A percentile compares a stretch with the other conserved stretches of the same genome.
Conservation (phyloP, 2,888 invertebrate species). For the Volucella inflata region DNA sequence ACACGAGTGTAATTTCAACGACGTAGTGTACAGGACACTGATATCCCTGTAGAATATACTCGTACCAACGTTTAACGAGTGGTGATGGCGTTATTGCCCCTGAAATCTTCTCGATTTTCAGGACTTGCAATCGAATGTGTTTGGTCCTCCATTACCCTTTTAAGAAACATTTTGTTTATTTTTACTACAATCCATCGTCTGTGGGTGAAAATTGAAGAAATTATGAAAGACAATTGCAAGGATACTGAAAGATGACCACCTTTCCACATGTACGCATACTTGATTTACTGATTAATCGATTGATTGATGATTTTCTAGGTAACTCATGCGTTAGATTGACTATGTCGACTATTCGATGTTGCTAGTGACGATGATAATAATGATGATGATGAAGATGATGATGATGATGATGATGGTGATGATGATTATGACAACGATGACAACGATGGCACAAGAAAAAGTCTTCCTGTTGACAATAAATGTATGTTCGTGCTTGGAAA, state of each 20-base stretch:
- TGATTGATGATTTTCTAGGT: constrained; percentile 69
- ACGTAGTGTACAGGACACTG: neutral
- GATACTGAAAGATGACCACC: constrained; percentile 5
- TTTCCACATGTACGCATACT: constrained; percentile 49
- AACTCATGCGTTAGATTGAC: constrained; percentile 53
- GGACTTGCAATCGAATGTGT: neutral
- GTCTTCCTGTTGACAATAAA: constrained; percentile 69
- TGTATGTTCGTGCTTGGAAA: constrained; percentile 32
- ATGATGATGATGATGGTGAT: constrained; percentile 18
- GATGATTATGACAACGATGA: constrained; percentile 21
- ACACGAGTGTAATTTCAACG: constrained; percentile 9
- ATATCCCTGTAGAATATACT: constrained; percentile 12
- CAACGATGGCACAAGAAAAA: constrained; percentile 32
- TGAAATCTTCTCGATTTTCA: neutral
- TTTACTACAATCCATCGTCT: constrained; percentile 41
- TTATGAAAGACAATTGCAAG: constrained; percentile 20
- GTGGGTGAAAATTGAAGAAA: constrained; percentile 39
- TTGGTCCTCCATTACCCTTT: constrained; percentile 15
- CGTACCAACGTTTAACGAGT: constrained; percentile 15
- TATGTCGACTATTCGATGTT: neutral
- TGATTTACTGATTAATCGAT: constrained; percentile 71
- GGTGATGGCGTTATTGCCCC: constrained; percentile 7
- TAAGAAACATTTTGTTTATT: constrained; percentile 28
- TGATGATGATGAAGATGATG: constrained; percentile 11
- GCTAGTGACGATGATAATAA: neutral